Conservation (phyloP, 2,888 invertebrate genomes). For the Spodoptera littoralis region DNA sequence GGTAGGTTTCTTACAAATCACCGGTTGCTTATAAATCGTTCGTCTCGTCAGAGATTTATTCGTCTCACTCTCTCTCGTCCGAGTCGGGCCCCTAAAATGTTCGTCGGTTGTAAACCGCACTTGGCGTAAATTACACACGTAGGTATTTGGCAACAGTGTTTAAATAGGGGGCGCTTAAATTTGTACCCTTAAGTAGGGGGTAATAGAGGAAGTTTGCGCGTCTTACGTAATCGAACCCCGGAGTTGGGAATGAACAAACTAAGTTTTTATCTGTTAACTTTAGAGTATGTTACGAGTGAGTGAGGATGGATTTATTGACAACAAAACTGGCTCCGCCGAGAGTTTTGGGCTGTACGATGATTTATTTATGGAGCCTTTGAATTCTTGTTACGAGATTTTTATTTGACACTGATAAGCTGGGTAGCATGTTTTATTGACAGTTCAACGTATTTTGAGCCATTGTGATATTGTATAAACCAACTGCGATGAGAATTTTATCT, state of each 20-base stretch:
- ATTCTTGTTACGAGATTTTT: constrained; percentile 29
- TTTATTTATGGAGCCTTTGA: constrained; percentile 44
- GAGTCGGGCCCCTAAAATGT: constrained; percentile 59
- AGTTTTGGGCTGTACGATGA: constrained; percentile 47
- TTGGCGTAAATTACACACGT: constrained; percentile 78
- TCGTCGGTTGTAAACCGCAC: constrained; percentile 74
- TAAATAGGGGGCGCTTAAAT: constrained; percentile 77
- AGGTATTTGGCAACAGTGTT: constrained; percentile 78
- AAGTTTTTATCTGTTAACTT: constrained; percentile 82
- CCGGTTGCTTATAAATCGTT: constrained; percentile 83
- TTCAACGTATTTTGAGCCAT: background rate
- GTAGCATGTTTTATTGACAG: constrained; percentile 11
- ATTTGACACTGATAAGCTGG: constrained; percentile 29
- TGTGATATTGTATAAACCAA: background rate
- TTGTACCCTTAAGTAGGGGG: constrained; percentile 76
- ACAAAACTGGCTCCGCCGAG: constrained; percentile 60
- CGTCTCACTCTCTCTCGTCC: constrained; percentile 61
- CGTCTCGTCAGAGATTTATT: constrained; percentile 79
- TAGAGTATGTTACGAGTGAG: constrained; percentile 71
- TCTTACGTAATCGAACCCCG: constrained; percentile 78
- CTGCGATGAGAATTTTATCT: background rate
- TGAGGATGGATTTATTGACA: constrained; percentile 75
- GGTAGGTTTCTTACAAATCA: constrained; percentile 81
- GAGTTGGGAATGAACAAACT: constrained; percentile 71
- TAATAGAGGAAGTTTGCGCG: constrained; percentile 78